These are phyloP conservation scores for Drosophila mimica DNA, from an alignment of 2,888 invertebrate species.

Conservation along the genomic window DNA sequence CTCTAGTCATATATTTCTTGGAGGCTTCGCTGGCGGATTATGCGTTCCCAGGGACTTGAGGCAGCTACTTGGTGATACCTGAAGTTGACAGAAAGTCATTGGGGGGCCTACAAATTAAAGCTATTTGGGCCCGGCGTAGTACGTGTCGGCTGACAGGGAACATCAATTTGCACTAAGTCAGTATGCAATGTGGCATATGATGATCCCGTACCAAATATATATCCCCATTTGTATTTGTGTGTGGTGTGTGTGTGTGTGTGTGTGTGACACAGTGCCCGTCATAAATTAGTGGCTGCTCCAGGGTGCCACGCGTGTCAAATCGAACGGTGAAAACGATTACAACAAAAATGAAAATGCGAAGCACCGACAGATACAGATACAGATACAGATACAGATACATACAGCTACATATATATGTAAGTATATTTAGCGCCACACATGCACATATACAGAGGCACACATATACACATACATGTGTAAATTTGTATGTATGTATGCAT, in stretches of 20 bases:
- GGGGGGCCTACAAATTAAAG: slow-evolving; percentile 33
- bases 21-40: slow-evolving; percentile 18
- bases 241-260: slow-evolving; percentile 17
- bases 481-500: slow-evolving; percentile 22
- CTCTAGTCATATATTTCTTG: slow-evolving; percentile 59
- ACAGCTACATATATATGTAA: slow-evolving; percentile 26
- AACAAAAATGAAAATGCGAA: slow-evolving; percentile 55
- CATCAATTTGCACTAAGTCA: slow-evolving; percentile 70
- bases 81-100: slow-evolving; percentile 37
- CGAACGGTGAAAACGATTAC: slow-evolving; percentile 71
- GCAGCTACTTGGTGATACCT: slow-evolving; percentile 20
- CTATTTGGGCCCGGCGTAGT: slow-evolving; percentile 33
- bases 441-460: slow-evolving; percentile 10
- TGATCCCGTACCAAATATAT: slow-evolving; percentile 10
- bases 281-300: slow-evolving; percentile 67
- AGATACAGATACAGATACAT: slow-evolving; percentile 20
- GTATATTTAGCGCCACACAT: slow-evolving; percentile 18
- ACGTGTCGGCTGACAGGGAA: slow-evolving; percentile 53
- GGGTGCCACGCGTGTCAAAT: slow-evolving; percentile 70
- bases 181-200: slow-evolving; percentile 36
- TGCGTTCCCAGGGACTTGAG: background rate
- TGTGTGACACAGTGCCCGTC: slow-evolving; percentile 41
- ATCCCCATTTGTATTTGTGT: background rate
- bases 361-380: slow-evolving; percentile 26
- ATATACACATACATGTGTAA: slow-evolving; percentile 1